Percentiles rank a stretch among this genome's conserved stretches.
phyloP scores from a whole-genome alignment of 2,113 vertebrate genomes.

The Ameiurus melas region DNA sequence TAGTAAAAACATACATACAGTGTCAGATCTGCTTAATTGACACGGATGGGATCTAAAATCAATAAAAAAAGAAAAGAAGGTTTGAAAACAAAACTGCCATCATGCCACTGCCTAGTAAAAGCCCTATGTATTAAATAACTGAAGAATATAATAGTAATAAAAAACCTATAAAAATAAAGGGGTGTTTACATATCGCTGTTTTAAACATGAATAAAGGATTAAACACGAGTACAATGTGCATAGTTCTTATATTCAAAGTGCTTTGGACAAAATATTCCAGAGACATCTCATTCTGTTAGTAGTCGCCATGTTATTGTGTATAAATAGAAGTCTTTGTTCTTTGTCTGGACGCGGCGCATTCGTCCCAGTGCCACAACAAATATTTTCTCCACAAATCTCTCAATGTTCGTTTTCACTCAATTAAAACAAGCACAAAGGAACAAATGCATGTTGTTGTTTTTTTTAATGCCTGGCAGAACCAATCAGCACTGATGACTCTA shows the following conservation, averaged over 20 bases:
- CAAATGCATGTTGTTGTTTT: too few species aligned
- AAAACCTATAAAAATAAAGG: not conserved
- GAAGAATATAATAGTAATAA: slow-evolving; percentile 16
- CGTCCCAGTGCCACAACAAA: not conserved
- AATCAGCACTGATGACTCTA: not conserved
- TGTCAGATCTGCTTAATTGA: not conserved
- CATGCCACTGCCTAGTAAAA: slow-evolving; percentile 66
- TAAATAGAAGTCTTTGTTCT: not conserved
- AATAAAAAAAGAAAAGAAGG: not conserved
- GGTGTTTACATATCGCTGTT: not conserved
- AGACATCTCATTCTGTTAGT: not conserved
- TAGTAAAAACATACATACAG: not conserved
- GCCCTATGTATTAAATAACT: slow-evolving; percentile 66
- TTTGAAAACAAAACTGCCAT: not conserved
- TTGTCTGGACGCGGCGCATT: not conserved
- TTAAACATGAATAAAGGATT: not conserved
- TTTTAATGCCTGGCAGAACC: not conserved
- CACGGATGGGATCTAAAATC: not conserved
- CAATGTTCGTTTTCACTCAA: not conserved
- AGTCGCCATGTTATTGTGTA: slow-evolving; percentile 4
- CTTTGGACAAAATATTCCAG: slow-evolving; percentile 26
- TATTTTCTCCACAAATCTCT: not conserved
- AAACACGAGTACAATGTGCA: slow-evolving; percentile 14
- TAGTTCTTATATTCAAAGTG: slow-evolving; percentile 24
- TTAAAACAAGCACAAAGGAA: not conserved